Conservation (phyloP, 2,888 invertebrate species). For the Bellardia pandia region DNA sequence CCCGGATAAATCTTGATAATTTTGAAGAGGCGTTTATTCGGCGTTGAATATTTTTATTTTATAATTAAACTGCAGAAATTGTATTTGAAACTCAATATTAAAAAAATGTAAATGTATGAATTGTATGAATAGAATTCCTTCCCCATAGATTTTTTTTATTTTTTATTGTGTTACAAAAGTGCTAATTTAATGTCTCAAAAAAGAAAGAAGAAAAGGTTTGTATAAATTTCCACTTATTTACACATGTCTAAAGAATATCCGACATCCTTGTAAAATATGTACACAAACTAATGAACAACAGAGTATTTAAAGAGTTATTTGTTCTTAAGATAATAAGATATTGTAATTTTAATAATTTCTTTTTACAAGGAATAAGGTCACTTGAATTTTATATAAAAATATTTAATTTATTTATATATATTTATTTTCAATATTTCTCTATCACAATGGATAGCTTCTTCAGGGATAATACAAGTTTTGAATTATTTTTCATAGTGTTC, state of each 20-base stretch:
- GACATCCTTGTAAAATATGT: background rate
- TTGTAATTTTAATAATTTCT: too few relatives aligned
- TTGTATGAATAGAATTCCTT: background rate
- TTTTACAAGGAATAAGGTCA: too few relatives aligned
- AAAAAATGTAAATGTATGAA: background rate
- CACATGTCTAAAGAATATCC: background rate
- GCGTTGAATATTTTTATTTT: too few relatives aligned
- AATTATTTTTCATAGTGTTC: too few relatives aligned
- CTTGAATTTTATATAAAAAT: too few relatives aligned
- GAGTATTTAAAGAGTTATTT: background rate
- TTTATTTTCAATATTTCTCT: too few relatives aligned
- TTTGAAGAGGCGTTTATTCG: too few relatives aligned
- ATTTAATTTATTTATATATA: too few relatives aligned
- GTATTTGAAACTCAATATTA: background rate
- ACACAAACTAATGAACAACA: background rate
- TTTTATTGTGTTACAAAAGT: background rate
- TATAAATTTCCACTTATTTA: slow-evolving; percentile 5
- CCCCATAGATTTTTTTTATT: background rate
- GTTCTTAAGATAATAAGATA: background rate
- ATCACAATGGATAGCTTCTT: too few relatives aligned
- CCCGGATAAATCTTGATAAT: too few relatives aligned
- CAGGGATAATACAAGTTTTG: too few relatives aligned
- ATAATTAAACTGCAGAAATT: too few relatives aligned
- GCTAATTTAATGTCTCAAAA: background rate
- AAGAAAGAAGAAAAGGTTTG: background rate